Evolutionary conservation across 64 coral and sea anemone species (phyloP).

Genomic region (Stichodactyla mertensii): DNA sequence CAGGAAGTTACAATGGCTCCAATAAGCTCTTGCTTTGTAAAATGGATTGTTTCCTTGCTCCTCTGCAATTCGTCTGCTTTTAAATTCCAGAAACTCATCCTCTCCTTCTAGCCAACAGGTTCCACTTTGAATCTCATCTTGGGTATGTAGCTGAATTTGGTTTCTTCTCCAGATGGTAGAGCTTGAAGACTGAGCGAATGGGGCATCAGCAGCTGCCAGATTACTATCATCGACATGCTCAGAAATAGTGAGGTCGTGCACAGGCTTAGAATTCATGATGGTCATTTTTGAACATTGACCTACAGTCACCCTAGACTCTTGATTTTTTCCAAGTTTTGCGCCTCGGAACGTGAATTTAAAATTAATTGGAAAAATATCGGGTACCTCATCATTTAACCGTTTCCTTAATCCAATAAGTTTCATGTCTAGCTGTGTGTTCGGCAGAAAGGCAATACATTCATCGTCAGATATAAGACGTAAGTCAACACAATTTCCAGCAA

Average conservation of each 20-base stretch:
- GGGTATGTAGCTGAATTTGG: neutral
- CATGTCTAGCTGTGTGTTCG: neutral
- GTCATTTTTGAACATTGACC: neutral
- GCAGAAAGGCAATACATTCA: slow-evolving; percentile 3
- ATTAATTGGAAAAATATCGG: neutral
- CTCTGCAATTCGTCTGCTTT: slow-evolving; percentile 6
- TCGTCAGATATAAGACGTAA: slow-evolving; percentile 6
- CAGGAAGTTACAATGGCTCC: neutral
- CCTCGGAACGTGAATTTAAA: slow-evolving; percentile 4
- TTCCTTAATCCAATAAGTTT: neutral
- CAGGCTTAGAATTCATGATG: neutral
- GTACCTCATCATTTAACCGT: neutral
- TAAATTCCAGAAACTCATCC: slow-evolving; percentile 11
- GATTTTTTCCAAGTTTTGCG: neutral
- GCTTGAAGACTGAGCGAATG: neutral
- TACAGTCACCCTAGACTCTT: neutral
- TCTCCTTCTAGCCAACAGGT: slow-evolving; percentile 20
- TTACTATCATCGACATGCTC: neutral
- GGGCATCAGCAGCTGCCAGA: neutral
- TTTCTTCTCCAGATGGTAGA: neutral
- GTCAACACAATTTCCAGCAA: neutral
- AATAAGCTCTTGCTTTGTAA: neutral
- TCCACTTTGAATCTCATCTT: neutral
- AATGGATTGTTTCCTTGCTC: neutral
- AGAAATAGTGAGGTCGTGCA: neutral